phyloP scores from a whole-genome alignment of 2,888 invertebrate genomes.

The Melinopterus prodromus region DNA sequence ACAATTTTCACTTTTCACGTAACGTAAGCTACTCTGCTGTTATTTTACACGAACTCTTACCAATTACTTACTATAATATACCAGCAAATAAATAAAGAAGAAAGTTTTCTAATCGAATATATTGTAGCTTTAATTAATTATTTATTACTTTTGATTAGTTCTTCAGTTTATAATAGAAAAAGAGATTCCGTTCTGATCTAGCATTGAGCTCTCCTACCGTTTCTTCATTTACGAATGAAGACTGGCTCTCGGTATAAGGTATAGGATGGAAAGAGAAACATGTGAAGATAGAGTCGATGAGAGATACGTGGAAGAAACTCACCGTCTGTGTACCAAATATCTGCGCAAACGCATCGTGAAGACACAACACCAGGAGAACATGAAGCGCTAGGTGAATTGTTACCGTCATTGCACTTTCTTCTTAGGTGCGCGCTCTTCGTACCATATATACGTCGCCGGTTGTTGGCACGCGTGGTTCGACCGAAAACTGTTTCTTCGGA shows the following conservation, averaged over 20 bases:
- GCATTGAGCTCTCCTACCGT: not conserved
- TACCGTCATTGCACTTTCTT: slow-evolving; percentile 4
- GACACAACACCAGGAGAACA: slow-evolving; percentile 51
- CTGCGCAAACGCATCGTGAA: slow-evolving; percentile 50
- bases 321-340: slow-evolving; percentile 51
- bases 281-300: slow-evolving; percentile 14
- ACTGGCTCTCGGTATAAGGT: slow-evolving; percentile 5
- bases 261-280: slow-evolving; percentile 18
- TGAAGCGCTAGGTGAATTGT: slow-evolving; percentile 42
- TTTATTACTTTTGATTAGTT: not conserved
- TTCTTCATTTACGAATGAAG: not conserved
- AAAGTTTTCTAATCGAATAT: not conserved
- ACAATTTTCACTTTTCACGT: not conserved
- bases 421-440: slow-evolving; percentile 4
- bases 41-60: not conserved
- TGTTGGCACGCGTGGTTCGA: not conserved
- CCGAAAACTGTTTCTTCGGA: not conserved
- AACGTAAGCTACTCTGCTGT: not conserved
- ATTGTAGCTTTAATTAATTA: not conserved
- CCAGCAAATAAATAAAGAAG: not conserved
- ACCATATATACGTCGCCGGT: not conserved
- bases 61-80: not conserved
- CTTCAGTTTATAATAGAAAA: too few species aligned
- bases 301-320: slow-evolving; percentile 41
- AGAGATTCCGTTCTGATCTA: not conserved